These are phyloP conservation scores for Phyllotreta cruciferae DNA, from an alignment of 2,888 invertebrate species.

Conservation along the genomic window DNA sequence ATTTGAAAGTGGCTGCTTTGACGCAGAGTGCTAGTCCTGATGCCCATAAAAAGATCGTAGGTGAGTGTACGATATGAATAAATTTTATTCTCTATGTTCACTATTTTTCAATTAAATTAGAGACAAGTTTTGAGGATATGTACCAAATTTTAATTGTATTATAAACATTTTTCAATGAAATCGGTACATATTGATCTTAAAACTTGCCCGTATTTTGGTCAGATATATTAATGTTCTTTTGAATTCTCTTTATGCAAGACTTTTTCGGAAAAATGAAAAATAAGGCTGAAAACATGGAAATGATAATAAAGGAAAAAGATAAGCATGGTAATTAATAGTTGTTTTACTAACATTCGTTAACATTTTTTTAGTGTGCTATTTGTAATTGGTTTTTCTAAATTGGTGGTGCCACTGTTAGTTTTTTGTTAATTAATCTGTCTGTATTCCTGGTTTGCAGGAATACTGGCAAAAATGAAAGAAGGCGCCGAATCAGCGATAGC, in stretches of 20 bases:
- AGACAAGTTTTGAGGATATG: constrained; percentile 2
- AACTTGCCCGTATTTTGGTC: constrained; percentile 2
- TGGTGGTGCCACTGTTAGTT: constrained; percentile 5
- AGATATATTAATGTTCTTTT: constrained; percentile 29
- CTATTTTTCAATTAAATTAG: constrained; percentile 18
- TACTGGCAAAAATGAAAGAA: constrained; percentile 95
- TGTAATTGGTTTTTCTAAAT: constrained; percentile 17
- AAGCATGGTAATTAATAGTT: constrained; percentile 73
- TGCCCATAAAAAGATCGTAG: constrained; percentile 87
- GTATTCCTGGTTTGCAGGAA: constrained; percentile 66
- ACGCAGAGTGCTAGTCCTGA: constrained; percentile 86
- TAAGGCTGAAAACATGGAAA: constrained; percentile 91
- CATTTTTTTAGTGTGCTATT: constrained; percentile 23
- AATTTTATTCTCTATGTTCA: not conserved
- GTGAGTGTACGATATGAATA: constrained; percentile 60
- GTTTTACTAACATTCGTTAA: constrained; percentile 19
- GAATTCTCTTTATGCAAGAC: constrained; percentile 65
- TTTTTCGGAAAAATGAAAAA: constrained; percentile 97
- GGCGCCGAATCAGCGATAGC: constrained; percentile 95
- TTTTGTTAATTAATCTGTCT: constrained; percentile 29
- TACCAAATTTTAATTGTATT: constrained; percentile 1
- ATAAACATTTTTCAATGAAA: not conserved
- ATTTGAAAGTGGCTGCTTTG: constrained; percentile 79
- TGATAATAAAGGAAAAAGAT: constrained; percentile 90
- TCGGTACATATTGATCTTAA: not conserved